Base-by-base conservation (phyloP, 2,113 vertebrate species). In the Megaleporinus macrocephalus region DNA sequence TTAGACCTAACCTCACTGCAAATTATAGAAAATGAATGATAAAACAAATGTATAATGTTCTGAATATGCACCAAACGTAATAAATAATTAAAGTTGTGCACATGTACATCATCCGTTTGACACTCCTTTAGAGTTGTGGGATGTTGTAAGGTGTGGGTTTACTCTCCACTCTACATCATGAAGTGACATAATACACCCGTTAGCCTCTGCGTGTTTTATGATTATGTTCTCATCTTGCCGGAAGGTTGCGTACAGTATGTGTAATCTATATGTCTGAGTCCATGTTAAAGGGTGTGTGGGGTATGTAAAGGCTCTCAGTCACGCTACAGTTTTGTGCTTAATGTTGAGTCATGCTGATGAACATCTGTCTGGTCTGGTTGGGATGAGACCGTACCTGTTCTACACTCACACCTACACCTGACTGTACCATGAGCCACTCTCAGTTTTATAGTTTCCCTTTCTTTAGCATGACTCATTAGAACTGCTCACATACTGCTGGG, bases 241-340 rank as follows among this genome's bases (percentile, higher is more conserved):
- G 27, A 5, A 22, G 16, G 3, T 30, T 83, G 55, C 57, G 57
- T 76, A 47, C 26, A 30, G n/a, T n/a, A 36, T 73, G 69, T 63
- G 16, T 65, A 26, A 86, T 79, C 26, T 65, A 80, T 76, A 36
- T 63, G 41, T 78, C 36, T 47, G 59, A 22, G 22, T 78, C 74
- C 24, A 53, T 79, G 80, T 55, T 29, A 55, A 70, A 79, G 36
- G 66, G 72, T 83, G 80, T 79, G 80, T 76, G 77, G 49, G 68
- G 15, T 79, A 83, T 86, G 80, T 86, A 61, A 83, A 80, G 84
- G n/a, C 73, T 83, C n/a, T 29, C 49, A 76, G 73, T 76, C 80
- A 83, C 65, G 77, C 81, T 77, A 82, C 24, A 73, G 80, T 80
- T 83, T 72, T 72, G 51, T 80, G 76, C 75, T 75, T 12, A n/a